Evolutionary conservation across 2,888 invertebrate species (phyloP), one percentile per base, ranked within the genome.

Genomic region (Cotesia congregata): DNA sequence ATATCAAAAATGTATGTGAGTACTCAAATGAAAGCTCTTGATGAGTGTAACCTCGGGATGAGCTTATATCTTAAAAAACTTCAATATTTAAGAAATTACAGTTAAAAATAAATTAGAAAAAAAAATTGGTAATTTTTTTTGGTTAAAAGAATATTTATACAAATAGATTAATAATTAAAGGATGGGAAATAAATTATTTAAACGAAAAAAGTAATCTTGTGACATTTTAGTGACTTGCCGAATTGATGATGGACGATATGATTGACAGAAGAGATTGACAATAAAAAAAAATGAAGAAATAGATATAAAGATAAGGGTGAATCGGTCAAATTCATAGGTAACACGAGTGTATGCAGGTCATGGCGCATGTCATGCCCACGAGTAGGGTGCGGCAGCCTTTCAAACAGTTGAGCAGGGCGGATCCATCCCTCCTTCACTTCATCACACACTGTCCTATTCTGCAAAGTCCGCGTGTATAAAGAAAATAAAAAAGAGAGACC

Each of bases 301-400:
- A 38, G 40, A 40, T 30, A 12, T 67, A 15, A 9, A 41, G 50
- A 15, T 20, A 9, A 50, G 41, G 6, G 1, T 39, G 72, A n/a
- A 40, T 69, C 65, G 9, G 12, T 65, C 65, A 12, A 67, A 30
- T 38, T 67, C 30, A 30, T 12, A 9, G 38, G 39, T 39, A 69
- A 68, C 60, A 70, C 40, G 75, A 41, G 76, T 85, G 83, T 82
- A 81, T 81, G 80, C 83, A 84, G 86, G 86, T 87, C 87, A 87
- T 86, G 86, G 86, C 87, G 87, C 87, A 87, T 87, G 87, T 83
- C 87, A 86, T 82, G 74, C 82, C 50, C 77, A 80, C 82, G 84
- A 86, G 17, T 62, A 17, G 87, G 87, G 87, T 87, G 87, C 87
- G 87, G 87, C 87, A 86, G 80, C 79, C 80, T 77, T 80, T 81